Percentiles rank a stretch among this genome's conserved stretches.
Evolutionary conservation across 2,888 invertebrate species (phyloP).

Genomic region (Cerceris rybyensis): DNA sequence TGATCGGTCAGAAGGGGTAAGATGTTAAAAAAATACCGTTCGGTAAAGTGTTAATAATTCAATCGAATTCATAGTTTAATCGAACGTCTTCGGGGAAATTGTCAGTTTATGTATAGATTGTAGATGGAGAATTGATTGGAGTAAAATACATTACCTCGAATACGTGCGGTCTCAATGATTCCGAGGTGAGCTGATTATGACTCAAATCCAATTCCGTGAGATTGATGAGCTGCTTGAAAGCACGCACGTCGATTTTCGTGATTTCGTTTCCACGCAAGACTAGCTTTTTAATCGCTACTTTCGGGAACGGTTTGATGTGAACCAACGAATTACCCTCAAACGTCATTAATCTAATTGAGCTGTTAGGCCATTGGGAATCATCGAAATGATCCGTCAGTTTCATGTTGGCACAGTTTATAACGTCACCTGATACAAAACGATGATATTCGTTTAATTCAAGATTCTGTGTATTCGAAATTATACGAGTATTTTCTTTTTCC

Average conservation of each 20-base stretch:
- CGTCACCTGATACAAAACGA: slow-evolving; percentile 38
- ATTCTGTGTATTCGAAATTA: too few relatives aligned
- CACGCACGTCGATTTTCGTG: slow-evolving; percentile 84
- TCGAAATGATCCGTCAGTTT: slow-evolving; percentile 83
- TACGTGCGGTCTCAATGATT: slow-evolving; percentile 85
- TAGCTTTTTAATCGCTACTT: slow-evolving; percentile 83
- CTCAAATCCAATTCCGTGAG: slow-evolving; percentile 87
- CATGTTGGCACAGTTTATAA: slow-evolving; percentile 84
- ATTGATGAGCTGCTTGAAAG: slow-evolving; percentile 86
- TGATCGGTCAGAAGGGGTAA: too few relatives aligned
- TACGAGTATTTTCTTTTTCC: too few relatives aligned
- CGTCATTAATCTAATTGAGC: slow-evolving; percentile 74
- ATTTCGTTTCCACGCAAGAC: slow-evolving; percentile 87
- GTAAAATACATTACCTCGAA: slow-evolving; percentile 84
- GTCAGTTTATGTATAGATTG: too few relatives aligned
- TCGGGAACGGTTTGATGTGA: slow-evolving; percentile 84
- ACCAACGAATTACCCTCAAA: slow-evolving; percentile 70
- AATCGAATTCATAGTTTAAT: too few relatives aligned
- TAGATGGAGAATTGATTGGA: too few relatives aligned
- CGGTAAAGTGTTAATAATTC: too few relatives aligned
- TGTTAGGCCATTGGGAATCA: slow-evolving; percentile 83
- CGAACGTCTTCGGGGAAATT: too few relatives aligned
- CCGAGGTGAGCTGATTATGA: slow-evolving; percentile 86
- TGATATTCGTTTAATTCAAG: background rate
- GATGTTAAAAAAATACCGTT: too few relatives aligned